Evolutionary conservation across 2,797 vertebrate species (phyloP), one percentile per base, ranked within the genome.

Genomic region (Pipistrellus pygmaeus): DNA sequence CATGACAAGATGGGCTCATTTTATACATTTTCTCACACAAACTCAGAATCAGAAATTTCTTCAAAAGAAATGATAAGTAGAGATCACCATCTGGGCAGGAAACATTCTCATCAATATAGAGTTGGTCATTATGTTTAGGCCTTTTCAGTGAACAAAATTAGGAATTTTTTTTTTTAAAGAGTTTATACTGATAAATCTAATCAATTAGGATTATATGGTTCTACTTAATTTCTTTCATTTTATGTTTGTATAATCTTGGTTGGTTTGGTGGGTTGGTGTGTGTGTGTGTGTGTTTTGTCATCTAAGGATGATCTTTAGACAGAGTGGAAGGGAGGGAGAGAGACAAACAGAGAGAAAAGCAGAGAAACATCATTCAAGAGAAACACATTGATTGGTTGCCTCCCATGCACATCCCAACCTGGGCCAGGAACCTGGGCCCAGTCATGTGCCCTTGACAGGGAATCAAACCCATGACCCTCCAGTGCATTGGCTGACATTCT

Each of bases 191-290:
- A n/a, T 72, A 80, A n/a, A 23, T 73, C 0, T 68, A 88, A 72
- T 78, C 64, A 80, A 78, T 62, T 57, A 82, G 55, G 46, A 32
- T 83, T 35, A 73, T 48, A 23, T 72, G 7, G 20, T 48, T 92
- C 81, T 64, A 84, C 44, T 72, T 85, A 78, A 89, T 83, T 86
- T 87, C 27, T 76, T 87, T 88, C n/a, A 72, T 88, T 72, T 92
- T 81, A 68, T 85, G 38, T 72, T 85, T 41, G 0, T 92, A 85
- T 51, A 60, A 73, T 12, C 73, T 91, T 69, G 13, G 3, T 62
- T 77, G 60, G 27, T 62, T 62, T 62, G 60, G 60, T 27, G 27
- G 13, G 14, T 60, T 30, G 25, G 20, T 23, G 55, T 57, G 9
- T 23, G 53, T 57, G 55, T 57, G 55, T 57, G 55, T 57, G 55